Base-by-base conservation (phyloP, 2,888 invertebrate genomes). In the Glomeris marginata region DNA sequence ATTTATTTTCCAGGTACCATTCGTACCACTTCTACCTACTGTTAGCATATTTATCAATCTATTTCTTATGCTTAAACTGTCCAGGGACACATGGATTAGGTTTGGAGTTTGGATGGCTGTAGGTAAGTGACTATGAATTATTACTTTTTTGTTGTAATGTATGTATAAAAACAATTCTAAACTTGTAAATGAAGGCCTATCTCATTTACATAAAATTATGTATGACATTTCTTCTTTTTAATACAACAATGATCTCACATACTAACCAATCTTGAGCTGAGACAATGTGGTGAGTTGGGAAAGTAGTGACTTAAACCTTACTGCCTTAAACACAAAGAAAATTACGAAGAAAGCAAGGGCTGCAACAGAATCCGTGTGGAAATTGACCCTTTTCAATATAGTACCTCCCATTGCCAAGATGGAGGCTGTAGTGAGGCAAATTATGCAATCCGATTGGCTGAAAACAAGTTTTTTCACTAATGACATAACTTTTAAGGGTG, bases 11-110 rank as follows among this genome's bases (percentile, higher is more conserved):
- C 68, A 87, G 80, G 85, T 88, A 4, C 90, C 90, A 1, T 67
- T 81, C 15, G 83, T 90, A 1, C 91, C 91, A 1, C 69, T 84
- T 51, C 65, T 90, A 47, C 90, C 90, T 1, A 80, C 80, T 36
- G 60, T 84, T 41, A 87, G 87, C 62, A 80, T 87, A 55, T 74
- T 86, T 58, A 73, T 83, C 41, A 91, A 91, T 63, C 74, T 87
- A 49, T 84, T 87, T 63, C 70, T 91, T 20, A 87, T 91, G 86
- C 69, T 84, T 50, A 77, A 84, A 66, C 70, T 91, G 57, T 81
- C 82, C 56, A 59, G 66, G 1, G 71, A 75, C 55, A 90, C 90
- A 0, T 91, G 91, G 90, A 71, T 86, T n/a, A 69, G 86, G 56
- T 84, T 88, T 62, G 70, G 69, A 2, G 69, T 85, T 33, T 91